Conservation (phyloP, 2,113 vertebrate species). For the Zosterops pallidus region DNA sequence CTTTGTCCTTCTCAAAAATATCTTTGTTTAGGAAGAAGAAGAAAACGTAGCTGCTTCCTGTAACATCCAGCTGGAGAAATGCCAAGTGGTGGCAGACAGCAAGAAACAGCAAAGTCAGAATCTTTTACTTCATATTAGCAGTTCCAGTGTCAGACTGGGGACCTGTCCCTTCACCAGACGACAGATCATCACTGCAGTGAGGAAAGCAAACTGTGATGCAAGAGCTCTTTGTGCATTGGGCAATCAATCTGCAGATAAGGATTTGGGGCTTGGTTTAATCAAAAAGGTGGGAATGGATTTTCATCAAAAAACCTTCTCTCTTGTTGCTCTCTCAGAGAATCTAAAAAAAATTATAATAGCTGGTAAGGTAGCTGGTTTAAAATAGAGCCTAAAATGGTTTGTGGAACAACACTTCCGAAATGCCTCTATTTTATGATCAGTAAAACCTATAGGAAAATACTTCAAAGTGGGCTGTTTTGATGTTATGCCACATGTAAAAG, state of each 20-base stretch:
- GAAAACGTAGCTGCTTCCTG: not conserved
- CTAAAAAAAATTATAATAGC: not conserved
- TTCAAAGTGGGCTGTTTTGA: not conserved
- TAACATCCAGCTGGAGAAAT: not conserved
- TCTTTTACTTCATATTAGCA: not conserved
- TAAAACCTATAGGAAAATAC: not conserved
- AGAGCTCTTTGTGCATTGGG: not conserved
- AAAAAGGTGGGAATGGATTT: not conserved
- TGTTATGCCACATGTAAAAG: not conserved
- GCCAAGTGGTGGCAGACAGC: not conserved
- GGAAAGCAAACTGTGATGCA: not conserved
- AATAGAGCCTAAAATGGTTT: not conserved
- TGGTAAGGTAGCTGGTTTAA: not conserved
- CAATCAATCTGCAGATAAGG: rapidly evolving
- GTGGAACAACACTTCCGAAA: not conserved
- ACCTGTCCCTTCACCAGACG: not conserved
- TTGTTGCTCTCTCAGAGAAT: not conserved
- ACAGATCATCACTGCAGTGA: not conserved
- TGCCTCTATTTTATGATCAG: not conserved
- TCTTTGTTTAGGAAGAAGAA: not conserved
- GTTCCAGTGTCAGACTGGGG: rapidly evolving
- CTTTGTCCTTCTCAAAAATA: not conserved
- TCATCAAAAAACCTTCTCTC: not conserved
- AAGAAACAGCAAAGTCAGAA: not conserved
- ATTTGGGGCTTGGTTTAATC: not conserved